These are phyloP conservation scores for Casuarius casuarius DNA, from an alignment of 2,113 vertebrate genomes.

Conservation along the genomic window DNA sequence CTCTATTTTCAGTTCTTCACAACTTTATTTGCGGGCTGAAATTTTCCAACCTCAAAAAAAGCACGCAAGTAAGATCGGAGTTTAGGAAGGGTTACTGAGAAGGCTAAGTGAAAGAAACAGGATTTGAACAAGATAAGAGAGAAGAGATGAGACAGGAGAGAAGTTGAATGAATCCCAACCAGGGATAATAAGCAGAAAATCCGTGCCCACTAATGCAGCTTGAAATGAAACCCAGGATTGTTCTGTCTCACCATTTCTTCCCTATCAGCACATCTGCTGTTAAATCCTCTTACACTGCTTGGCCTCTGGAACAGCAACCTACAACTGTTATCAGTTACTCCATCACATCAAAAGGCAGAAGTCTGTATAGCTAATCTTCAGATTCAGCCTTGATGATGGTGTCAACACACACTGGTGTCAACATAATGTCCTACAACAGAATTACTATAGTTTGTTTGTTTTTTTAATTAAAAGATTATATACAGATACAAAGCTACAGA, in stretches of 20 bases:
- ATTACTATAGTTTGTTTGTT: neutral
- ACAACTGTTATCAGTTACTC: neutral
- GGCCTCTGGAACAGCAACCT: neutral
- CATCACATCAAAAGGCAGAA: neutral
- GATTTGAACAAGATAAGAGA: constrained; percentile 14
- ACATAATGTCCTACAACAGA: neutral
- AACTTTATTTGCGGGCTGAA: neutral
- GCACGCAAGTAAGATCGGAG: neutral
- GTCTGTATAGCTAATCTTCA: neutral
- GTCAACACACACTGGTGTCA: neutral
- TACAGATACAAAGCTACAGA: neutral
- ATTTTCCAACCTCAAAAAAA: neutral
- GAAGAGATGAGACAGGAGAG: neutral
- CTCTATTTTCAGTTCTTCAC: neutral
- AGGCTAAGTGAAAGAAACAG: constrained; percentile 5
- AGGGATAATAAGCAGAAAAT: constrained; percentile 16
- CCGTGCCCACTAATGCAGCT: neutral
- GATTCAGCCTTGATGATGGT: neutral
- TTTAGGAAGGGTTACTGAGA: constrained; percentile 11
- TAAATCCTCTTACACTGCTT: neutral
- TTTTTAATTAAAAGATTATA: neutral
- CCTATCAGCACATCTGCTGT: neutral
- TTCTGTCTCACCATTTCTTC: neutral
- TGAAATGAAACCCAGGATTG: neutral
- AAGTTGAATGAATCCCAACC: neutral